Evolutionary conservation across 2,888 invertebrate species (phyloP).

Genomic region (Drosophila subquinaria): DNA sequence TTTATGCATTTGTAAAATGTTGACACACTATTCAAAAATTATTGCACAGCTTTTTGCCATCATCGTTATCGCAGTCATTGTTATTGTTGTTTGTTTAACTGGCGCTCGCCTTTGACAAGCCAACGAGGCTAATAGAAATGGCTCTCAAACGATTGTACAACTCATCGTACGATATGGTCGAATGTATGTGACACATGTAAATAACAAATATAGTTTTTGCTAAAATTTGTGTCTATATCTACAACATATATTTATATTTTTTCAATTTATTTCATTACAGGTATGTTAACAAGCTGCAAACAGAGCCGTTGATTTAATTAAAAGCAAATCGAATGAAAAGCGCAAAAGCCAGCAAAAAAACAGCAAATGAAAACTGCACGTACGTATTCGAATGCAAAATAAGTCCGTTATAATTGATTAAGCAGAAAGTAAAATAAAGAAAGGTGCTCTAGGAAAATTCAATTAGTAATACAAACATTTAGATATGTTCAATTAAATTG

Average conservation of each 20-base stretch:
- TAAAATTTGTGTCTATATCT: constrained; percentile 22
- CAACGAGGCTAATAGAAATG: constrained; percentile 49
- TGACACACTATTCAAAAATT: constrained; percentile 80
- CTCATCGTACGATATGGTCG: constrained; percentile 3
- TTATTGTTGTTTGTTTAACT: constrained; percentile 19
- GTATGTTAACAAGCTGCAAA: constrained; percentile 60
- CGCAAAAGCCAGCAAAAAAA: constrained; percentile 24
- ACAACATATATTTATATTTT: constrained; percentile 31
- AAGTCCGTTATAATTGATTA: constrained; percentile 27
- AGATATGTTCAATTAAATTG: not conserved
- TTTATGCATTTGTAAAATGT: constrained; percentile 79
- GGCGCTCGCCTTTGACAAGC: constrained; percentile 46
- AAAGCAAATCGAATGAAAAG: constrained; percentile 42
- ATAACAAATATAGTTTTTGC: constrained; percentile 51
- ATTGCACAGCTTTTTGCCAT: constrained; percentile 74
- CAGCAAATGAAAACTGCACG: constrained; percentile 8
- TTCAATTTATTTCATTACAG: constrained; percentile 63
- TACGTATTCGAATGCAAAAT: constrained; percentile 18
- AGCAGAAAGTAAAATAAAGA: constrained; percentile 7
- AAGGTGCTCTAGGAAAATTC: constrained; percentile 13
- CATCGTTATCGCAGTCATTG: constrained; percentile 22
- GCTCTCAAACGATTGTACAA: constrained; percentile 40
- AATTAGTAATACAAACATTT: constrained; percentile 40
- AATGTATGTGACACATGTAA: constrained; percentile 33
- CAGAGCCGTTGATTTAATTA: constrained; percentile 62